phyloP scores from a whole-genome alignment of 2,113 vertebrate species.

The Steatornis caripensis region DNA sequence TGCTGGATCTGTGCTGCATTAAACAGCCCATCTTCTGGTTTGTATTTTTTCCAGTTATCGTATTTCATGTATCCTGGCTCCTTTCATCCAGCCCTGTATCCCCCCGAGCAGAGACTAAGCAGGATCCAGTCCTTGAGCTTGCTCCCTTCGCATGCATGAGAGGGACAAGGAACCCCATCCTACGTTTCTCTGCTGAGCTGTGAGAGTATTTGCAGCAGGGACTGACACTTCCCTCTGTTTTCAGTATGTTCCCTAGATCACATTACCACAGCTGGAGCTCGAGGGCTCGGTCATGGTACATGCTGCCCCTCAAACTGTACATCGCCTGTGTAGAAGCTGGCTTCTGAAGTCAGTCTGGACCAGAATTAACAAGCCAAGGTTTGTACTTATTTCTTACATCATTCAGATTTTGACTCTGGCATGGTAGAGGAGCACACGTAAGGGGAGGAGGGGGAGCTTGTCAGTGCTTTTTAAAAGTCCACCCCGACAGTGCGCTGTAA shows the following conservation, averaged over 20 bases:
- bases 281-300: fast-evolving
- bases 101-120: background rate
- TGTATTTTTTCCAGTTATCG: conserved; percentile 55
- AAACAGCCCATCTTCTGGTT: conserved; percentile 51
- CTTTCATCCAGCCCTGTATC: conserved; percentile 1
- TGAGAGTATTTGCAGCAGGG: background rate
- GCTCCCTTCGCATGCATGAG: background rate
- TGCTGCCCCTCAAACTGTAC: background rate
- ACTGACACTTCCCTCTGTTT: background rate
- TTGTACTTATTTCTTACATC: background rate
- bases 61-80: conserved; percentile 43
- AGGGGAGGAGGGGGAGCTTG: background rate
- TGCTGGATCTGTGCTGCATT: conserved; percentile 36
- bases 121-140: background rate
- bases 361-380: background rate
- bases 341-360: background rate
- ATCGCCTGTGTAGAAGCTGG: background rate
- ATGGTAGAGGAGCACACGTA: background rate
- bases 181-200: background rate
- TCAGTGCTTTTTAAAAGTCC: background rate
- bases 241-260: background rate
- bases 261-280: fast-evolving
- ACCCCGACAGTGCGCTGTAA: background rate
- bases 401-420: background rate
- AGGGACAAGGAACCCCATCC: background rate